phyloP scores from a whole-genome alignment of 2,797 vertebrate genomes.

The Antrozous pallidus region DNA sequence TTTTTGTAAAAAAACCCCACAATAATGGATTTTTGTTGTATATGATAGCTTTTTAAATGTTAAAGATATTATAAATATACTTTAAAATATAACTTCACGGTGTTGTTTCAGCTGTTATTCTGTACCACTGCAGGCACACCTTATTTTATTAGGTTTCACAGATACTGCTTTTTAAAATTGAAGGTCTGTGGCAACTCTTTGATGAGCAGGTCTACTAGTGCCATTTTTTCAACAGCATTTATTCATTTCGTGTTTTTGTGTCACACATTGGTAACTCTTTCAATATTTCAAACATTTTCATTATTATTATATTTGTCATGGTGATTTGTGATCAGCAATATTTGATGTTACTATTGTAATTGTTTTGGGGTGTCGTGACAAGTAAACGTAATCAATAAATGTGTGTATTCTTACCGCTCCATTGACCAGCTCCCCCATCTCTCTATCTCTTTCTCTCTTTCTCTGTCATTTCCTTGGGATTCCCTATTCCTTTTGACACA shows the following conservation, averaged over 20 bases:
- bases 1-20: no score
- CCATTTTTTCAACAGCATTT: background rate
- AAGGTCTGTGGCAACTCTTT: background rate
- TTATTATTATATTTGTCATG: background rate
- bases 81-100: background rate
- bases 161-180: background rate
- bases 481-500: background rate
- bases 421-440: background rate
- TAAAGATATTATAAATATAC: background rate
- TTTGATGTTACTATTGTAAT: background rate
- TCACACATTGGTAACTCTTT: background rate
- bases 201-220: background rate
- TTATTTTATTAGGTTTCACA: background rate
- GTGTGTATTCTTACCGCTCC: background rate
- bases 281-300: background rate
- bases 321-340: background rate
- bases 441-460: no score
- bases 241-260: background rate
- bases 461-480: background rate
- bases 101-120: background rate
- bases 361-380: background rate
- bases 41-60: background rate
- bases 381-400: background rate
- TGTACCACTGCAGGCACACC: background rate
- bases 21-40: background rate